Evolutionary conservation across 2,797 vertebrate genomes (phyloP).

Genomic region (Rallus crepitans): DNA sequence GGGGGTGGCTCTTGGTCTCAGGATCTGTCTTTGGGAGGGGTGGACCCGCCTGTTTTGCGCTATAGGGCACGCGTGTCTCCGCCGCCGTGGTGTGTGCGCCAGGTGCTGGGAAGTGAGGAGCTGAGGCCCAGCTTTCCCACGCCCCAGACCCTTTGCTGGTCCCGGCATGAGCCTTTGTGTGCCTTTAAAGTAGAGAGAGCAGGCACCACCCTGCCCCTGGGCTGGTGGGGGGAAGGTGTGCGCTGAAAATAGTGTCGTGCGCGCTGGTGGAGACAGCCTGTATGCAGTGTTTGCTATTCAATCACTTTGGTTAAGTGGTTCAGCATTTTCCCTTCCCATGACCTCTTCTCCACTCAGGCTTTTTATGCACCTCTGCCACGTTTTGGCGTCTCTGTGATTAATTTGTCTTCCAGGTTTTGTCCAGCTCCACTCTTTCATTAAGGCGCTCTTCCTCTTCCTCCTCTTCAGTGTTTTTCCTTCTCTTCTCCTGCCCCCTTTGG

Average conservation of each 20-base stretch:
- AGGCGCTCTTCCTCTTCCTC: background rate
- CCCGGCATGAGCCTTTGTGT: background rate
- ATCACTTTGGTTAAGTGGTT: background rate
- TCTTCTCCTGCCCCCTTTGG: accelerated
- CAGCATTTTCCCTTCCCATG: conserved; percentile 37
- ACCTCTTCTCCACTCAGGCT: conserved; percentile 32
- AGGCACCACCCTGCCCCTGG: conserved; percentile 50
- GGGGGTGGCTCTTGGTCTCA: background rate
- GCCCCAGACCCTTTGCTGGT: conserved; percentile 37
- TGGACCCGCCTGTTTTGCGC: background rate
- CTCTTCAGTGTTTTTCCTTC: background rate
- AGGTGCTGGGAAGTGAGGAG: background rate
- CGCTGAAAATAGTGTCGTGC: background rate
- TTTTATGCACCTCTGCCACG: background rate
- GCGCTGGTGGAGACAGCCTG: background rate
- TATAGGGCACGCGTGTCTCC: background rate
- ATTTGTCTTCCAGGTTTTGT: conserved; percentile 40
- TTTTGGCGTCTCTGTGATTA: background rate
- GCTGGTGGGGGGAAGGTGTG: background rate
- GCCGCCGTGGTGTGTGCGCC: background rate
- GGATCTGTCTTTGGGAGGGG: background rate
- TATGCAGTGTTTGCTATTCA: conserved; percentile 33
- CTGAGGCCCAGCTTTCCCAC: background rate
- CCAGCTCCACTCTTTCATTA: background rate
- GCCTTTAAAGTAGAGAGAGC: conserved; percentile 11